phyloP scores from a whole-genome alignment of 2,113 vertebrate genomes.

The Paraplagusia blochii region DNA sequence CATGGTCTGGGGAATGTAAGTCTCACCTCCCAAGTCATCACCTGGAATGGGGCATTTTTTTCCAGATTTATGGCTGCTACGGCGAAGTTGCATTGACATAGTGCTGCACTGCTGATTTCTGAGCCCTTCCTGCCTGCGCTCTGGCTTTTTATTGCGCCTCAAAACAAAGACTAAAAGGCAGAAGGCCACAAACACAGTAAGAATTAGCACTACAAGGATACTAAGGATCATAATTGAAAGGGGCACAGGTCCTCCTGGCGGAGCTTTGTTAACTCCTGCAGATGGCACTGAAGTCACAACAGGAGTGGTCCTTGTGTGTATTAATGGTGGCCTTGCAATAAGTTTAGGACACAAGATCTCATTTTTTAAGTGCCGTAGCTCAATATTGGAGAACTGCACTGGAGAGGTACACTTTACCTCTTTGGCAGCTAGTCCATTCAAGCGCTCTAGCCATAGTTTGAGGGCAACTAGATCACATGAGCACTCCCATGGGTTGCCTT shows the following conservation, averaged over 20 bases:
- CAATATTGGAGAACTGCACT: slow-evolving; percentile 93
- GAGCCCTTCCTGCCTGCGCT: slow-evolving; percentile 87
- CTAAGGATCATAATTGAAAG: slow-evolving; percentile 96
- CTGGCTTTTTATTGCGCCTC: slow-evolving; percentile 91
- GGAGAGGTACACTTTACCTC: slow-evolving; percentile 93
- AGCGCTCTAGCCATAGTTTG: slow-evolving; percentile 95
- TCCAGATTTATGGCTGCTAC: slow-evolving; percentile 86
- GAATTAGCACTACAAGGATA: slow-evolving; percentile 94
- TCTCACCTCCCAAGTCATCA: slow-evolving; percentile 85
- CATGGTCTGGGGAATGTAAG: slow-evolving; percentile 96
- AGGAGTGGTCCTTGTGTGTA: slow-evolving; percentile 83
- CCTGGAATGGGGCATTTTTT: slow-evolving; percentile 77
- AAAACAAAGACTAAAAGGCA: slow-evolving; percentile 96
- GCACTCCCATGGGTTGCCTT: slow-evolving; percentile 98
- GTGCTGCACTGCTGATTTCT: slow-evolving; percentile 89
- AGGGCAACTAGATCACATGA: slow-evolving; percentile 95
- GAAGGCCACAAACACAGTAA: slow-evolving; percentile 97
- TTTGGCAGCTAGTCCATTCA: slow-evolving; percentile 88
- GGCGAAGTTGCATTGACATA: slow-evolving; percentile 88
- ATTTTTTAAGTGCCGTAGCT: slow-evolving; percentile 91
- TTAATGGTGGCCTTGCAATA: slow-evolving; percentile 84
- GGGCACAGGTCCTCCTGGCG: slow-evolving; percentile 92
- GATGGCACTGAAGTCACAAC: slow-evolving; percentile 82
- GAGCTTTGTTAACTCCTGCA: slow-evolving; percentile 84
- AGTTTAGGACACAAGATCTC: slow-evolving; percentile 95